These are phyloP conservation scores for Quiscalus mexicanus DNA, from an alignment of 2,113 vertebrate species.

Conservation along the genomic window DNA sequence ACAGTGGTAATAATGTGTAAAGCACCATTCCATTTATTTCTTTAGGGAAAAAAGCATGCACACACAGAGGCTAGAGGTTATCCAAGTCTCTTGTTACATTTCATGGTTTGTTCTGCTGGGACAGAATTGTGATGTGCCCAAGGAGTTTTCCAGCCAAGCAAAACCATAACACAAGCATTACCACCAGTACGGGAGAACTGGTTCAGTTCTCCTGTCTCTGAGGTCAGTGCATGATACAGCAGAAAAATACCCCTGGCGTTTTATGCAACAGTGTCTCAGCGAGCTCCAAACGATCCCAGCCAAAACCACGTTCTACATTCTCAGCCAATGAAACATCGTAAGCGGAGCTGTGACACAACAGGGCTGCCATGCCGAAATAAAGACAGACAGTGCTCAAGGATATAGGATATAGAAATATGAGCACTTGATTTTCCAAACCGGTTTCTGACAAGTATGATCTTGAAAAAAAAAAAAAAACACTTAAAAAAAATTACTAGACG, in stretches of 20 bases:
- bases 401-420: background rate
- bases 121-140: background rate
- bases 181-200: background rate
- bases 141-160: background rate
- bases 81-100: background rate
- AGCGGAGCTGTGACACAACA: background rate
- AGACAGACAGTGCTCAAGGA: background rate
- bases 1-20: background rate
- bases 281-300: background rate
- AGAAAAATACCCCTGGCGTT: background rate
- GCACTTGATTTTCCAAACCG: background rate
- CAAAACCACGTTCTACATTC: slow-evolving; percentile 60
- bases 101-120: background rate
- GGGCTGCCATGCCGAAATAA: background rate
- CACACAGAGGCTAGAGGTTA: background rate
- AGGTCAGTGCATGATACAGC: slow-evolving; percentile 54
- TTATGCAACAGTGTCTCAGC: slow-evolving; percentile 31
- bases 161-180: slow-evolving; percentile 17
- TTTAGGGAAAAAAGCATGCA: background rate
- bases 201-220: background rate
- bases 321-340: slow-evolving; percentile 49
- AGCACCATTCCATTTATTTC: background rate
- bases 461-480: background rate
- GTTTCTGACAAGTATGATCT: background rate
- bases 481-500: background rate